These are phyloP conservation scores for Autographa gamma DNA, from an alignment of 2,888 invertebrate genomes.

Conservation along the genomic window DNA sequence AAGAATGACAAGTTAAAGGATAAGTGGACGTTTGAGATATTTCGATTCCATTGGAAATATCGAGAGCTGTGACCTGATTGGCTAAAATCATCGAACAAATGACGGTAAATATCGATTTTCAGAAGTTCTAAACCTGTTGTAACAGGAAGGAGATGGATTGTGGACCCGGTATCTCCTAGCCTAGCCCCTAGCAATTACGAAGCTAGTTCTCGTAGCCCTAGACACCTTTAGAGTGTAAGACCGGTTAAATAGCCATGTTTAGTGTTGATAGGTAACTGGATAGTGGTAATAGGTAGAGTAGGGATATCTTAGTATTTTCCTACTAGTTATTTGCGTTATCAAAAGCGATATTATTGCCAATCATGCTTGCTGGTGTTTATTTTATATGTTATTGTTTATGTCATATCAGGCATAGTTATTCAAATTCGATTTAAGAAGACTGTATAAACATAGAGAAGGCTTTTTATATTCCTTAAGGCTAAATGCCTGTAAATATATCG, in stretches of 20 bases:
- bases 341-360: neutral
- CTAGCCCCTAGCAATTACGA: constrained; percentile 3
- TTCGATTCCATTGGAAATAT: constrained; percentile 5
- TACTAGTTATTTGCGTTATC: neutral
- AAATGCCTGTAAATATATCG: no score
- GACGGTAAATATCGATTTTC: neutral
- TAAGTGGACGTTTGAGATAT: constrained; percentile 22
- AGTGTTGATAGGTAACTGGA: neutral
- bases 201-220: neutral
- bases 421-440: no score
- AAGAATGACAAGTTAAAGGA: constrained; percentile 8
- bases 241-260: neutral
- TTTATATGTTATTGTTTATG: no score
- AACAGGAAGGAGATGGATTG: neutral
- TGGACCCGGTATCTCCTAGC: constrained; percentile 4
- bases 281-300: neutral
- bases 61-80: neutral
- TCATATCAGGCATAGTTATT: no score
- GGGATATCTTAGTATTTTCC: neutral
- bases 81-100: neutral
- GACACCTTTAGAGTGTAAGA: neutral
- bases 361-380: neutral
- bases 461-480: no score
- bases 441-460: no score
- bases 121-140: neutral